A percentile compares a stretch with the other conserved stretches of the same genome.
phyloP scores from a whole-genome alignment of 1,140 invertebrate genomes.

The Caenorhabditis latens region DNA sequence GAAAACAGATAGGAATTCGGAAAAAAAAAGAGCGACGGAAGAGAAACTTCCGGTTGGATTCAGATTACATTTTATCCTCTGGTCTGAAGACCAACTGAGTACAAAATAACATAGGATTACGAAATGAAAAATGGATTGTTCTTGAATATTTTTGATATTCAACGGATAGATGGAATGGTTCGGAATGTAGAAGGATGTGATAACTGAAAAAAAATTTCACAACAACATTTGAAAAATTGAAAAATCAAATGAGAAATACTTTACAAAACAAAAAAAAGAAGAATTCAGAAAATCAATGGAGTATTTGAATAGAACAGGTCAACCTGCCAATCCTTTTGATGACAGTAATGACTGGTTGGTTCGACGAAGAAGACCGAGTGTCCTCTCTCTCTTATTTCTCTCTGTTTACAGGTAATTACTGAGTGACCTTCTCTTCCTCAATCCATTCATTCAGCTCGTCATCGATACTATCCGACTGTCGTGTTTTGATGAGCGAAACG shows the following conservation, averaged over 20 bases:
- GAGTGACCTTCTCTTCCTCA: slow-evolving; percentile 4
- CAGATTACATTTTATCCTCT: background rate
- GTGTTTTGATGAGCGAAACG: slow-evolving; percentile 20
- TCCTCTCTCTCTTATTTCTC: background rate
- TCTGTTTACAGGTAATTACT: slow-evolving; percentile 17
- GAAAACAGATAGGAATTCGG: background rate
- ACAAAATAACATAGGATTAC: background rate
- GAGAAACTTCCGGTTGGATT: background rate
- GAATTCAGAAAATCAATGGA: too few relatives aligned
- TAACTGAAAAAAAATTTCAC: too few relatives aligned
- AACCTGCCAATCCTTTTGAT: background rate
- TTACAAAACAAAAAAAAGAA: too few relatives aligned
- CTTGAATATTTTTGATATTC: too few relatives aligned
- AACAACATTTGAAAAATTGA: too few relatives aligned
- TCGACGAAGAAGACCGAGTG: background rate
- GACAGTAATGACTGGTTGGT: background rate
- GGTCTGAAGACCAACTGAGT: background rate
- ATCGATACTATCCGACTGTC: background rate
- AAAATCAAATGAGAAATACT: too few relatives aligned
- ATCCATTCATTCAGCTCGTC: slow-evolving; percentile 8
- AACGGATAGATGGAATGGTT: too few relatives aligned
- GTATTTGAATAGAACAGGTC: too few relatives aligned
- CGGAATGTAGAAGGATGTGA: too few relatives aligned
- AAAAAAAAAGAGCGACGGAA: background rate
- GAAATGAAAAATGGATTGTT: background rate